These are phyloP conservation scores for Resseliella maxima DNA, from an alignment of 2,888 invertebrate genomes.

Conservation along the genomic window DNA sequence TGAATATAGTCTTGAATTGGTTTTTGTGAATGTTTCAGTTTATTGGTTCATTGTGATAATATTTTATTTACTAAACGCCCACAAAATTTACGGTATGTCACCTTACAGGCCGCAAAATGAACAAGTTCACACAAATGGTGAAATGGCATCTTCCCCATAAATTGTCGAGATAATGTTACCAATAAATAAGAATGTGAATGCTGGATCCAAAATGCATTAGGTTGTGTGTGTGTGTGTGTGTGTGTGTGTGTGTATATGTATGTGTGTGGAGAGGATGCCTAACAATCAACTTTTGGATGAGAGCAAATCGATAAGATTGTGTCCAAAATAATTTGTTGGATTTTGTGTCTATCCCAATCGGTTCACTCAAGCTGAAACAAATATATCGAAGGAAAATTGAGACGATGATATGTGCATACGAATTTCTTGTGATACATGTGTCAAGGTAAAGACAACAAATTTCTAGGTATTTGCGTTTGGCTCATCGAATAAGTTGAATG, in stretches of 20 bases:
- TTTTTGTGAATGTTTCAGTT: neutral
- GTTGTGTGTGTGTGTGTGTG: neutral
- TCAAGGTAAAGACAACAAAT: neutral
- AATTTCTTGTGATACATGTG: neutral
- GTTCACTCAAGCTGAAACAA: neutral
- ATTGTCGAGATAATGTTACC: neutral
- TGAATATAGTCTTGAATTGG: neutral
- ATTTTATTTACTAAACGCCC: slow-evolving; percentile 8
- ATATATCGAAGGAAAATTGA: neutral
- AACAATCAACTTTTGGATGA: neutral
- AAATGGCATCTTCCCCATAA: neutral
- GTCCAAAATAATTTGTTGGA: neutral
- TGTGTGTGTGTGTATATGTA: neutral
- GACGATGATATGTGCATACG: neutral
- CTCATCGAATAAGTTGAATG: neutral
- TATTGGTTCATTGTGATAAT: neutral
- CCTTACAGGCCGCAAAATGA: neutral
- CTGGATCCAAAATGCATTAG: neutral
- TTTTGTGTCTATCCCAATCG: neutral
- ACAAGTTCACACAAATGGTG: neutral
- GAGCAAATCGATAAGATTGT: slow-evolving; percentile 27
- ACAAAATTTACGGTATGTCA: neutral
- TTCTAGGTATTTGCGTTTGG: neutral
- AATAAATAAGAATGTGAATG: neutral
- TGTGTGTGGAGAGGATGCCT: no score